Evolutionary conservation across 2,888 invertebrate genomes (phyloP).

Genomic region (Ametastegia equiseti): DNA sequence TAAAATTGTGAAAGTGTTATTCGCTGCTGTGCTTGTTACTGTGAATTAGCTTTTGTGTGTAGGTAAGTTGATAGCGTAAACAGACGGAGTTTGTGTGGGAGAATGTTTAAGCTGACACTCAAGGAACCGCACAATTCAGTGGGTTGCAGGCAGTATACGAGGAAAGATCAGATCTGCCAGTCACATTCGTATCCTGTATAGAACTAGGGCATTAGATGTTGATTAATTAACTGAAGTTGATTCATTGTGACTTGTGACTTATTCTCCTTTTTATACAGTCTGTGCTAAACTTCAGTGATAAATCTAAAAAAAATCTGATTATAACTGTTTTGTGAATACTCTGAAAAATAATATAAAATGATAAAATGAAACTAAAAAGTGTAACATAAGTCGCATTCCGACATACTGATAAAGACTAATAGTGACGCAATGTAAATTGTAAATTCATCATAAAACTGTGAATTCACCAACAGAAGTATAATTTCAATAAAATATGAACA

Average conservation of each 20-base stretch:
- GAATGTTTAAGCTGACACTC: slow-evolving; percentile 62
- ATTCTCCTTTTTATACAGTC: neutral
- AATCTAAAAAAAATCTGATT: neutral
- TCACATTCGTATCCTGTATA: neutral
- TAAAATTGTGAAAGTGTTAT: slow-evolving; percentile 53
- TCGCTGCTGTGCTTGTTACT: slow-evolving; percentile 39
- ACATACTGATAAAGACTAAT: neutral
- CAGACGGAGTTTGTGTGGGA: slow-evolving; percentile 51
- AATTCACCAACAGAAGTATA: neutral
- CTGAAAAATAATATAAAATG: neutral
- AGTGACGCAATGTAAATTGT: neutral
- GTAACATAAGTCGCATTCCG: neutral
- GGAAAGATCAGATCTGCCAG: slow-evolving; percentile 48
- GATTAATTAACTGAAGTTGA: neutral
- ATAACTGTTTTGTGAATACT: neutral
- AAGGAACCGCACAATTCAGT: slow-evolving; percentile 65
- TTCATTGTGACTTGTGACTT: neutral
- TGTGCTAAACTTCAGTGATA: neutral
- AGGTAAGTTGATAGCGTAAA: slow-evolving; percentile 46
- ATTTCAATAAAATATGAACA: slow-evolving; percentile 51
- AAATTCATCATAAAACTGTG: neutral
- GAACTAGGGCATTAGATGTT: neutral
- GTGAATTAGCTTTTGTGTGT: slow-evolving; percentile 21
- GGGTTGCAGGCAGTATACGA: slow-evolving; percentile 57
- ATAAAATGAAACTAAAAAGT: neutral